These are phyloP conservation scores for Lepidurus arcticus DNA, from an alignment of 1,140 invertebrate species.

Conservation along the genomic window DNA sequence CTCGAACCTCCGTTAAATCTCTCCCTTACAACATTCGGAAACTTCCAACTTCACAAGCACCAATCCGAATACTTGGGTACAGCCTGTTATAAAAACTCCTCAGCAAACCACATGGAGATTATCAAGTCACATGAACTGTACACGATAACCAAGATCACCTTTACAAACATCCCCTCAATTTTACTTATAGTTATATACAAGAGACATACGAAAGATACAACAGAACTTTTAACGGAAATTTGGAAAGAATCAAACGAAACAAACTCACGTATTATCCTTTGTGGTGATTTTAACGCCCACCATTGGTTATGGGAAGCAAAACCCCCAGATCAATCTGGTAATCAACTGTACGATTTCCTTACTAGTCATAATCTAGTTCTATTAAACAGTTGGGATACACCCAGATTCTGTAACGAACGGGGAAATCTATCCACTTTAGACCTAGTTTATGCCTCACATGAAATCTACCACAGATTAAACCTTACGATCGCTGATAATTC, in stretches of 20 bases:
- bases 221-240: not conserved
- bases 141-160: too few relatives aligned
- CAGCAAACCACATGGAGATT: too few relatives aligned
- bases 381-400: conserved; percentile 24
- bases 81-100: too few relatives aligned
- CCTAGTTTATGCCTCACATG: conserved; percentile 2
- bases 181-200: too few relatives aligned
- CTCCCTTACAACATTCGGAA: conserved; percentile 5
- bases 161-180: too few relatives aligned
- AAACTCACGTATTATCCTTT: not conserved
- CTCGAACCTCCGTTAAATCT: conserved; percentile 7
- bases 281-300: conserved; percentile 22
- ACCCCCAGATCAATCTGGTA: not conserved
- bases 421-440: conserved; percentile 6
- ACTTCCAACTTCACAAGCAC: too few relatives aligned
- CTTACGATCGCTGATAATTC: conserved; percentile 17
- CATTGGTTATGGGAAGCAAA: conserved; percentile 26
- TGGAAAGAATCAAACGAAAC: not conserved
- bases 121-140: too few relatives aligned
- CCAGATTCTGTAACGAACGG: not conserved
- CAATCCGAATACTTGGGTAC: too few relatives aligned
- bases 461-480: not conserved
- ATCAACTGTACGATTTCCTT: conserved; percentile 15
- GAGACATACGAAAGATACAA: not conserved
- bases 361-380: conserved; percentile 5